Evolutionary conservation across 2,113 vertebrate genomes (phyloP).

Genomic region (Oceanites oceanicus): DNA sequence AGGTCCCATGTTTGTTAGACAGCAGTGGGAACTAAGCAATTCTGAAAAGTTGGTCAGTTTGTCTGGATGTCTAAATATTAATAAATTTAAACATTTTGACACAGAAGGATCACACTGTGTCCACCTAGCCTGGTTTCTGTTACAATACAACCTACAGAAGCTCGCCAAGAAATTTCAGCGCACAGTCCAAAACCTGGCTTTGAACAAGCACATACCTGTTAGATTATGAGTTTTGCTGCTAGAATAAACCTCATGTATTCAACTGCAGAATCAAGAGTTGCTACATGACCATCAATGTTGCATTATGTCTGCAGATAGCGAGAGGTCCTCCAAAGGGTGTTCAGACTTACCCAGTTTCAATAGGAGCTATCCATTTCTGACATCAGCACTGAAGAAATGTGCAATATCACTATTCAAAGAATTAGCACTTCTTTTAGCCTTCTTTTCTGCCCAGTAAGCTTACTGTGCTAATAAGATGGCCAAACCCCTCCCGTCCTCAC

Average conservation of each 20-base stretch:
- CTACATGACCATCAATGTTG: background rate
- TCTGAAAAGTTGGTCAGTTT: background rate
- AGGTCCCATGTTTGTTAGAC: background rate
- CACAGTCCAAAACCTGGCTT: background rate
- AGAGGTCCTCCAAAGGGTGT: background rate
- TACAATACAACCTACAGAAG: background rate
- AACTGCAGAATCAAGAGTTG: background rate
- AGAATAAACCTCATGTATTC: background rate
- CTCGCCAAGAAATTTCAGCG: fast-evolving
- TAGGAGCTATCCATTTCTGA: background rate
- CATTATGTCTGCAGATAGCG: background rate
- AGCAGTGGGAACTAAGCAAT: background rate
- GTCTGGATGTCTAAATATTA: background rate
- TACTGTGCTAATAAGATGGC: background rate
- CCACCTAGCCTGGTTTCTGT: background rate
- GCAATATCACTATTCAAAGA: background rate
- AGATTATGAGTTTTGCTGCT: background rate
- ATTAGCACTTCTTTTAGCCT: background rate
- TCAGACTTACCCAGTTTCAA: background rate
- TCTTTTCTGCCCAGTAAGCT: background rate
- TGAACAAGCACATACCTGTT: background rate
- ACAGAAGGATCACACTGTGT: background rate
- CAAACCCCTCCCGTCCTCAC: background rate
- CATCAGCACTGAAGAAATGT: background rate
- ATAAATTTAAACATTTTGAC: background rate